These are phyloP conservation scores for Ferdinandea cuprea DNA, from an alignment of 2,888 invertebrate genomes.

Conservation along the genomic window DNA sequence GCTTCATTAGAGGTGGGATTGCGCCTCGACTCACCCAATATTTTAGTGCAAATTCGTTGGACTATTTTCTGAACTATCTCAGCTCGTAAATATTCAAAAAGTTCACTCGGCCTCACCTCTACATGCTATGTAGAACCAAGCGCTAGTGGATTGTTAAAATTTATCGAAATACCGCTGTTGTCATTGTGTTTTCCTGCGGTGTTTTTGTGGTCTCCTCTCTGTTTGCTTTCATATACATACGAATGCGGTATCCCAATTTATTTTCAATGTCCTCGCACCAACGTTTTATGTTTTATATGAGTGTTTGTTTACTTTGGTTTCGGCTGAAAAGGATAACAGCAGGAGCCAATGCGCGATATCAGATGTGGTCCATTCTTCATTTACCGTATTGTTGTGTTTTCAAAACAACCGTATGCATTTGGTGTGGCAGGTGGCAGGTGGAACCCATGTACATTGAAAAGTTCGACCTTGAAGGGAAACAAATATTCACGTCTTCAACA, in stretches of 20 bases:
- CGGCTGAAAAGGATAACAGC: slow-evolving; percentile 40
- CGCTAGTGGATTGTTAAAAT: too few species aligned
- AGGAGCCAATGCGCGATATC: background rate
- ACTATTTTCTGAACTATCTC: background rate
- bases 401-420: too few species aligned
- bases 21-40: background rate
- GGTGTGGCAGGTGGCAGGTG: too few species aligned
- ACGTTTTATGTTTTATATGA: slow-evolving; percentile 36
- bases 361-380: background rate
- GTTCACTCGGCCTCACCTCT: slow-evolving; percentile 15
- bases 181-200: slow-evolving; percentile 18
- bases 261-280: slow-evolving; percentile 49
- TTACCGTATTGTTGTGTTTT: background rate
- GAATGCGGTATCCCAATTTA: too few species aligned
- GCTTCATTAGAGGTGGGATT: too few species aligned
- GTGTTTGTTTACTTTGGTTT: slow-evolving; percentile 28
- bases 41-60: slow-evolving; percentile 30
- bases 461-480: background rate
- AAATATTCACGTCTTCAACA: background rate
- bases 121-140: background rate
- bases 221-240: slow-evolving; percentile 2
- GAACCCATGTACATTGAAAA: too few species aligned
- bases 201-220: background rate
- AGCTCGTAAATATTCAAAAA: slow-evolving; percentile 39
- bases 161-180: too few species aligned